Evolutionary conservation across 2,888 invertebrate species (phyloP).

Genomic region (Thereva unica): DNA sequence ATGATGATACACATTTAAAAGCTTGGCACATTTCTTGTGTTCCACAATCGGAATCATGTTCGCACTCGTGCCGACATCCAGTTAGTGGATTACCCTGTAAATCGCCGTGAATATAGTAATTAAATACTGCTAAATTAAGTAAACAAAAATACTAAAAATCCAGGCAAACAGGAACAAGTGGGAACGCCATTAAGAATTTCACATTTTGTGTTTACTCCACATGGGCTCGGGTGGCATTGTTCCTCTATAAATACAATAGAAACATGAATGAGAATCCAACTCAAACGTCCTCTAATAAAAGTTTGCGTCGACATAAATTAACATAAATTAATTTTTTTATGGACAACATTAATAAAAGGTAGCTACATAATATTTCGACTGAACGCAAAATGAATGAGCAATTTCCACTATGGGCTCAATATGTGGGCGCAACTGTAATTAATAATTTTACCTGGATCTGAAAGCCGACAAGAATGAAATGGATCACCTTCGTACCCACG

Average conservation of each 20-base stretch:
- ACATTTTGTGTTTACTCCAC: conserved; percentile 80
- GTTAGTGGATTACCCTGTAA: conserved; percentile 71
- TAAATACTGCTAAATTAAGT: background rate
- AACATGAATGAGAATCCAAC: background rate
- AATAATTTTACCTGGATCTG: conserved; percentile 69
- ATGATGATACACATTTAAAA: conserved; percentile 77
- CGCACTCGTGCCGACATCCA: conserved; percentile 84
- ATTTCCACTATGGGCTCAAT: background rate
- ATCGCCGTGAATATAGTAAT: background rate
- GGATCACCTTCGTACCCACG: conserved; percentile 80
- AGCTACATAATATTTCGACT: background rate
- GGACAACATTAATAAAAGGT: no score
- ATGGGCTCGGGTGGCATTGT: conserved; percentile 80
- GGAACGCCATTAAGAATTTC: conserved; percentile 76
- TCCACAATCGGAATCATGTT: conserved; percentile 74
- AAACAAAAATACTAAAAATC: conserved; percentile 62
- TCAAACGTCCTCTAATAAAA: conserved; percentile 1
- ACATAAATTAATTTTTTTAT: background rate
- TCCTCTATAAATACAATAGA: conserved; percentile 64
- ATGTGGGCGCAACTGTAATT: background rate
- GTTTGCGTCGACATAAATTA: background rate
- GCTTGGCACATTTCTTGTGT: conserved; percentile 72
- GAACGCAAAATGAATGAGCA: background rate
- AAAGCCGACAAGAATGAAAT: conserved; percentile 70
- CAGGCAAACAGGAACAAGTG: conserved; percentile 77